Evolutionary conservation across 1,140 invertebrate genomes (phyloP).

Genomic region (Lordiphosa mommai): DNA sequence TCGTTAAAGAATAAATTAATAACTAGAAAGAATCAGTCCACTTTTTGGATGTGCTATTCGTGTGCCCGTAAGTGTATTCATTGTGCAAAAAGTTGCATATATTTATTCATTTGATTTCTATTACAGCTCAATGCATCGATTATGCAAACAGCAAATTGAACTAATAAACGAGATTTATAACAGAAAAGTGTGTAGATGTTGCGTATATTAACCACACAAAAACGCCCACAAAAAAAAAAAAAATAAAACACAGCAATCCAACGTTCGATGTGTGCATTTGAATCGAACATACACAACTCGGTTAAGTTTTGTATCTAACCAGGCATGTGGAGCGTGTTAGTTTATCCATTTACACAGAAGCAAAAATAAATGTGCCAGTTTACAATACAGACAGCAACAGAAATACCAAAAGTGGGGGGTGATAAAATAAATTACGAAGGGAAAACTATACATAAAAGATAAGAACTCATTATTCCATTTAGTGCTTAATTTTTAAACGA

Average conservation of each 20-base stretch:
- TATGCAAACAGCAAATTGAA: conserved; percentile 59
- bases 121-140: conserved; percentile 52
- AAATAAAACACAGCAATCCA: background rate
- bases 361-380: too few species aligned
- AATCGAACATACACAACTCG: too few species aligned
- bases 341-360: too few species aligned
- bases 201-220: conserved; percentile 7
- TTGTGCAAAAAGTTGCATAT: conserved; percentile 14
- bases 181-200: conserved; percentile 12
- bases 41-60: too few species aligned
- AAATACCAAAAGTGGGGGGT: too few species aligned
- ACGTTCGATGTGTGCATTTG: too few species aligned
- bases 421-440: too few species aligned
- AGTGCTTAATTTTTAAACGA: conserved; percentile 30
- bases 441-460: background rate
- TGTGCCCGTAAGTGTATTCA: background rate
- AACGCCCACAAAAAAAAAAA: conserved; percentile 16
- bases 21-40: too few species aligned
- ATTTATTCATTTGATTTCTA: conserved; percentile 60
- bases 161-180: conserved; percentile 67
- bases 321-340: too few species aligned
- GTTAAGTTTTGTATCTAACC: too few species aligned
- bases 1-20: too few species aligned
- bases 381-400: too few species aligned
- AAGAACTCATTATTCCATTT: conserved; percentile 27